Base-by-base conservation (phyloP, 1,140 invertebrate genomes). In the Pseudachorutes palmiensis region DNA sequence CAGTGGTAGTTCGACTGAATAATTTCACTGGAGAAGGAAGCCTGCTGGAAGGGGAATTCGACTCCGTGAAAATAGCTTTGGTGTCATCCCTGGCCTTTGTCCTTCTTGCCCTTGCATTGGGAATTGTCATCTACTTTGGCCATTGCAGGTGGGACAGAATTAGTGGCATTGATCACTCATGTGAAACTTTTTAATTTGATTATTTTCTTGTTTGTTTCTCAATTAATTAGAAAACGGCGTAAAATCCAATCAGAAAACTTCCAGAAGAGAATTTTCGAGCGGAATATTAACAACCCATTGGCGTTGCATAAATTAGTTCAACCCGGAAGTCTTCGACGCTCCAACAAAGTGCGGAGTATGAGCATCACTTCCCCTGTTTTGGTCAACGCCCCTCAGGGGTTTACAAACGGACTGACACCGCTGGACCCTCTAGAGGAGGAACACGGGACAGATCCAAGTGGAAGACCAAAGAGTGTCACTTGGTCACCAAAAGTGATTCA, bases 401-500 rank as follows among this genome's bases (percentile, higher is more conserved):
- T 64, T 60, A 22, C 66, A 51, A 66, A 60, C 55, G 57, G 31
- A 1, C 59, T 74, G 22, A 74, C 72, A 12, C 70, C 70, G 16
- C 65, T 74, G 16, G 72, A 74, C 49, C 33, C 69, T 2, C 32
- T 67, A 24, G 45, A 62, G 60, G 67, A 33, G 24, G 29, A 26
- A 49, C 12, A 59, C 45, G 24, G 30, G 59, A 26, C 26, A 58
- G 32, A 31, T 48, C 28, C 26, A 48, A 33, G 2, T 1, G 41
- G 26, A 1, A 22, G 64, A 24, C 12, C 57, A 22, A 74, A 74
- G 32, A 74, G 71, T 55, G 72, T 74, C 12, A 74, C 72, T 9
- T 74, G 72, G 72, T 71, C 70, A 36, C 72, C 72, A 1, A 74
- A 74, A 67, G 63, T 74, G 12, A 30, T 74, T 32, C 72, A 74